Conservation (phyloP, 2,113 vertebrate genomes). For the Dermatemys mawii region DNA sequence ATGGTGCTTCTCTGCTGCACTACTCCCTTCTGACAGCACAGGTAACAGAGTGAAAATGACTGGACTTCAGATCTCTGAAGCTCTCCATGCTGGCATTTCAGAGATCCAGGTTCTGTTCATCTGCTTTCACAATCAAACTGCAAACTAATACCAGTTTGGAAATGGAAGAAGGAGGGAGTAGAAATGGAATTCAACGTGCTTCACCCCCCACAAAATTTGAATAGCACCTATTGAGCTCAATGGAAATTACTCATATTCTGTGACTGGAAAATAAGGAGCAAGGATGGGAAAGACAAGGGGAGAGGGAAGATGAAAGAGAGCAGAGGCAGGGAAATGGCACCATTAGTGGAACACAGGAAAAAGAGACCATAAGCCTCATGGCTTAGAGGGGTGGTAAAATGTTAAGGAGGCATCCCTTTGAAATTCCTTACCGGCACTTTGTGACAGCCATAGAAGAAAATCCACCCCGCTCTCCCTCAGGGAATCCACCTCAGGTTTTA, state of each 20-base stretch:
- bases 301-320: not conserved
- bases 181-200: not conserved
- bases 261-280: not conserved
- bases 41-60: not conserved
- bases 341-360: not conserved
- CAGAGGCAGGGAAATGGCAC: not conserved
- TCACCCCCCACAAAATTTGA: not conserved
- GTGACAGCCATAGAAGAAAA: not conserved
- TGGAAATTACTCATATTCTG: not conserved
- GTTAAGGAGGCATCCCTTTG: not conserved
- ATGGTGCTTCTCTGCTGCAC: not conserved
- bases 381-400: not conserved
- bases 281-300: not conserved
- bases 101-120: not conserved
- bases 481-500: not conserved
- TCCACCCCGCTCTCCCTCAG: not conserved
- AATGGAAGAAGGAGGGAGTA: not conserved
- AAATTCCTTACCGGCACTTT: not conserved
- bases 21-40: not conserved
- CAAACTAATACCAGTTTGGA: fast-evolving
- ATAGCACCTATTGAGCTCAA: not conserved
- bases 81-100: not conserved
- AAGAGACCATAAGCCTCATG: not conserved
- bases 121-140: not conserved
- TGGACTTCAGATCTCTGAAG: not conserved